phyloP scores from a whole-genome alignment of 2,888 invertebrate genomes.

The Hypolimnas misippus region DNA sequence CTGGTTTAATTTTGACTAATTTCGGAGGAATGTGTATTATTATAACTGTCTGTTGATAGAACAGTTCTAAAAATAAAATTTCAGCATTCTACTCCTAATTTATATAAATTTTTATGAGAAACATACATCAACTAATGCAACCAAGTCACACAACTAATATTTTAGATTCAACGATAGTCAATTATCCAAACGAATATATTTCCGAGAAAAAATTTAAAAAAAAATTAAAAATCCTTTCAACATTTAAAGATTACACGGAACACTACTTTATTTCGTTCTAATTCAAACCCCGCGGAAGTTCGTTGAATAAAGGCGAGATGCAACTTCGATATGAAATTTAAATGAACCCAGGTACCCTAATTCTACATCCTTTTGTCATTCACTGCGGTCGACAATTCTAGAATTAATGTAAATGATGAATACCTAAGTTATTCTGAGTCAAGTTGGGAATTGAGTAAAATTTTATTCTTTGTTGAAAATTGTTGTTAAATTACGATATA shows the following conservation, averaged over 20 bases:
- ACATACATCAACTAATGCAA: too few species aligned
- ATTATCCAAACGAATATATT: too few species aligned
- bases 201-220: too few species aligned
- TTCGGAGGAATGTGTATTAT: too few species aligned
- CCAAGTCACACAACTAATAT: too few species aligned
- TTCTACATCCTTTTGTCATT: constrained; percentile 37
- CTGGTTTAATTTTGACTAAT: too few species aligned
- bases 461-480: constrained; percentile 25
- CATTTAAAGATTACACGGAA: not conserved
- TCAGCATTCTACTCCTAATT: too few species aligned
- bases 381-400: constrained; percentile 27
- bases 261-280: constrained; percentile 20
- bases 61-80: too few species aligned
- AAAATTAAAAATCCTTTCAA: not conserved
- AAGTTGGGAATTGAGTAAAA: constrained; percentile 1
- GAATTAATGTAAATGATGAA: constrained; percentile 33
- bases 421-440: constrained; percentile 20
- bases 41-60: too few species aligned
- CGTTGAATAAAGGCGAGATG: constrained; percentile 29
- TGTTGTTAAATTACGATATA: constrained; percentile 14
- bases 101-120: too few species aligned
- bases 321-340: constrained; percentile 41
- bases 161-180: too few species aligned
- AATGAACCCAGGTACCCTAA: constrained; percentile 39
- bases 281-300: constrained; percentile 19